These are phyloP conservation scores for Cremastobaeus sp. DNA, from an alignment of 2,888 invertebrate genomes.

Conservation along the genomic window DNA sequence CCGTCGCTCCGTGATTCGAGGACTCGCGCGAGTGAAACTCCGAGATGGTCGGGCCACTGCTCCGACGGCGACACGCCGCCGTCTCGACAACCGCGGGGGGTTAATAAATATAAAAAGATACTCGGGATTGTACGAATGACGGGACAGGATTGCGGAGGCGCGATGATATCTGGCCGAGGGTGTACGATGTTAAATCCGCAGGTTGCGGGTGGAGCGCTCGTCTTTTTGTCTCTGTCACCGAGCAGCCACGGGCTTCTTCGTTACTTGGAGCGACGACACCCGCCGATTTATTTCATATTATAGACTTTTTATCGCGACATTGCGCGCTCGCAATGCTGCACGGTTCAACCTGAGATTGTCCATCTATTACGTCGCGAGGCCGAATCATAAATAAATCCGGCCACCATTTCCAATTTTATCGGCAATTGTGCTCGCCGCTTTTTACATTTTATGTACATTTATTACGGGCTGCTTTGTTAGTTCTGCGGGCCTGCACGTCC, in stretches of 20 bases:
- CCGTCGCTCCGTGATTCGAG: too few relatives aligned
- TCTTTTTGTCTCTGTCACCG: conserved; percentile 56
- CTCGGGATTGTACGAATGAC: conserved; percentile 56
- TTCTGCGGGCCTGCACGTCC: too few relatives aligned
- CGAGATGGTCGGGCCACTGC: background rate
- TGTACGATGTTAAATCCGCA: conserved; percentile 76
- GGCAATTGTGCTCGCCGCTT: background rate
- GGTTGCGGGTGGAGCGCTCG: conserved; percentile 39
- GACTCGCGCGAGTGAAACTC: conserved; percentile 32
- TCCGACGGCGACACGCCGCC: conserved; percentile 19
- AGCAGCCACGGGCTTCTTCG: conserved; percentile 48
- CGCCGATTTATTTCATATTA: conserved; percentile 60
- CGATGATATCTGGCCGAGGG: conserved; percentile 76
- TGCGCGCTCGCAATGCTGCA: conserved; percentile 35
- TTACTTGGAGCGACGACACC: conserved; percentile 53
- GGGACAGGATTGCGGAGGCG: conserved; percentile 65
- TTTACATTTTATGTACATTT: too few relatives aligned
- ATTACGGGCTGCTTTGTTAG: too few relatives aligned
- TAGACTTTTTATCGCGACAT: conserved; percentile 55
- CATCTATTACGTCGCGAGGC: conserved; percentile 40
- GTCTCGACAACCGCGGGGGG: conserved; percentile 41
- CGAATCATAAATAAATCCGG: conserved; percentile 23
- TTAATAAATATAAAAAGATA: conserved; percentile 56
- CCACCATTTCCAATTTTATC: too few relatives aligned
- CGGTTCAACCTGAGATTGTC: conserved; percentile 40